Evolutionary conservation across 2,888 invertebrate genomes (phyloP).

Genomic region (Leucophenga montana): DNA sequence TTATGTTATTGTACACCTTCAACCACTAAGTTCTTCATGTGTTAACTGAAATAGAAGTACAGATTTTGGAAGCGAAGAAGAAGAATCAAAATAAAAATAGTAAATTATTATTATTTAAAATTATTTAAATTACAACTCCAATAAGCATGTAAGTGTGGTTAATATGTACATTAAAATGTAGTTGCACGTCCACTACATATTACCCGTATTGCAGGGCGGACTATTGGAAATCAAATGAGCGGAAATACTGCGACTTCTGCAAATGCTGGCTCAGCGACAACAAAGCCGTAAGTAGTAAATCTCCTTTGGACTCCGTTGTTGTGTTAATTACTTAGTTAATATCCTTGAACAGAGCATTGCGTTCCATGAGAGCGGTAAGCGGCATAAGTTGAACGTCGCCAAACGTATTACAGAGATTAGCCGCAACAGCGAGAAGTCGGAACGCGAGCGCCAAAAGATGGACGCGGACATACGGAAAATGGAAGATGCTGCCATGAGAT

Average conservation of each 20-base stretch:
- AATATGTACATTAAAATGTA: no score
- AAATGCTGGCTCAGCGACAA: slow-evolving; percentile 99
- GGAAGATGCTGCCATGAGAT: slow-evolving; percentile 91
- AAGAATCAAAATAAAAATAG: no score
- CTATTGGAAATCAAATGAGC: slow-evolving; percentile 96
- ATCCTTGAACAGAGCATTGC: slow-evolving; percentile 83
- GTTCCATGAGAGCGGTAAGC: slow-evolving; percentile 94
- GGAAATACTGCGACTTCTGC: slow-evolving; percentile 97
- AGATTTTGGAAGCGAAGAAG: no score
- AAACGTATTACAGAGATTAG: slow-evolving; percentile 88
- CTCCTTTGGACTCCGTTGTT: no score
- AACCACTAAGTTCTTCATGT: no score
- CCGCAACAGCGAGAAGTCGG: slow-evolving; percentile 86
- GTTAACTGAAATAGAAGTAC: no score
- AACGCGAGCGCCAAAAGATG: slow-evolving; percentile 84
- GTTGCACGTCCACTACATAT: background rate
- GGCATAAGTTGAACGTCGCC: slow-evolving; percentile 93
- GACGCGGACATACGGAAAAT: slow-evolving; percentile 88
- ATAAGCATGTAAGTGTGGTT: no score
- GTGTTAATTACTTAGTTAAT: background rate
- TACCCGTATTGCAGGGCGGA: slow-evolving; percentile 83
- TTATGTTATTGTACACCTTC: no score
- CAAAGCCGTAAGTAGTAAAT: slow-evolving; percentile 80
- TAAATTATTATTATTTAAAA: no score
- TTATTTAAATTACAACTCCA: no score